Base-by-base conservation (phyloP, 2,888 invertebrate species). In the Ferrisia virgata region DNA sequence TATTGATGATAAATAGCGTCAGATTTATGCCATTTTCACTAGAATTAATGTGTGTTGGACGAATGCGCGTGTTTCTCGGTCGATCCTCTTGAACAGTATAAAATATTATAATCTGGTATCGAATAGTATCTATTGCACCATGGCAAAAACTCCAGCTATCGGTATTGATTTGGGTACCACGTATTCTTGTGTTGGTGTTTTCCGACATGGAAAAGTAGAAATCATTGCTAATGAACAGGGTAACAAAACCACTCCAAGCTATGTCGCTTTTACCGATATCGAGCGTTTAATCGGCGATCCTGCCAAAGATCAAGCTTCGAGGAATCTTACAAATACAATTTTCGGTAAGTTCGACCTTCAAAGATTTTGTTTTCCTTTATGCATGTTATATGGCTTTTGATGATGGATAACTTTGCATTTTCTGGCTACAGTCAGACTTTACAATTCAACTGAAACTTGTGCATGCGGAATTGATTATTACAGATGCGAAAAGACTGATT, bases 131-230 rank as follows among this genome's bases (percentile, higher is more conserved):
- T n/a, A n/a, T n/a, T n/a, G n/a, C n/a, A n/a, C n/a, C n/a, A n/a
- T n/a, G n/a, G n/a, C n/a, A n/a, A n/a, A 81, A 64, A 64, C 81
- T 53, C 81, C 81, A 33, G 81, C 58, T 2, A 82, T 97, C 88
- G 97, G 97, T 92, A 97, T 97, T 90, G 97, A 97, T 91, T 92
- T 97, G 90, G 97, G 97, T 87, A 97, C 97, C 87, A 97, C 96
- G 1, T 97, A 97, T 90, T 97, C 96, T 84, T 96, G 96, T 88
- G 96, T 96, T 87, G 96, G 96, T 87, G 96, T 96, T 86, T 96
- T 96, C 92, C 94, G 95, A 90, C 94, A 95, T 90, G 95, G 95
- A 86, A 95, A 95, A 90, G 95, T 95, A 88, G 95, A 95, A 90
- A 95, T 95, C 89, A 95, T 95, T 90, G 95, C 95, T 89, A 96